Evolutionary conservation across 2,113 vertebrate genomes (phyloP).

Genomic region (Microtus richardsoni): DNA sequence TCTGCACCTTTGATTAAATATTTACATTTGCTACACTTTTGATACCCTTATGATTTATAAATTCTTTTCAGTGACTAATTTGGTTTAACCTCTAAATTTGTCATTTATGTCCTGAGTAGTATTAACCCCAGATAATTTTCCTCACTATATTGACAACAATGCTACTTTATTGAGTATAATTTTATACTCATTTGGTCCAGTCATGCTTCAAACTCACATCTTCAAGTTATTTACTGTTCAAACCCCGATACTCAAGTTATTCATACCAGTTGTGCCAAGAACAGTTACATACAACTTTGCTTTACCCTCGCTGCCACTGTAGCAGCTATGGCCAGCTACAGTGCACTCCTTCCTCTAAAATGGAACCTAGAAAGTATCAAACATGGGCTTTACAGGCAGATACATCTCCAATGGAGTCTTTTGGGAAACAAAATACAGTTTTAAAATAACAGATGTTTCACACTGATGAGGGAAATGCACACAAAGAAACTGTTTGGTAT

Average conservation of each 20-base stretch:
- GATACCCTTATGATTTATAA: background rate
- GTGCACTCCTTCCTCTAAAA: slow-evolving; percentile 36
- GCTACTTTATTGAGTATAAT: background rate
- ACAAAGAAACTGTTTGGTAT: background rate
- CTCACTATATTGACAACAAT: background rate
- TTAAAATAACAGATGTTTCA: too few species aligned
- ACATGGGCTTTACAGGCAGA: background rate
- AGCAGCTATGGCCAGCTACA: background rate
- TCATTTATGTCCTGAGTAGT: slow-evolving; percentile 26
- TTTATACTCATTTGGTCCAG: background rate
- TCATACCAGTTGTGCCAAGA: background rate
- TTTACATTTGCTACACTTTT: background rate
- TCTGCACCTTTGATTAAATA: background rate
- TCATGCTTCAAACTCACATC: background rate
- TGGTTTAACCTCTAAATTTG: slow-evolving; percentile 1
- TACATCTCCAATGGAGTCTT: too few species aligned
- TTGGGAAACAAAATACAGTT: too few species aligned
- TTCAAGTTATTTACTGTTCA: background rate
- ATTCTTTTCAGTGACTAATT: slow-evolving; percentile 18
- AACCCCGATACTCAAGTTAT: background rate
- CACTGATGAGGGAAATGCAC: background rate
- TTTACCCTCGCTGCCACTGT: background rate
- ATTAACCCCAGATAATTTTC: background rate
- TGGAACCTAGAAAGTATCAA: slow-evolving; percentile 27
- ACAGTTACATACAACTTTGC: background rate